Conservation (phyloP, 2,797 vertebrate species). For the Salmo trutta region DNA sequence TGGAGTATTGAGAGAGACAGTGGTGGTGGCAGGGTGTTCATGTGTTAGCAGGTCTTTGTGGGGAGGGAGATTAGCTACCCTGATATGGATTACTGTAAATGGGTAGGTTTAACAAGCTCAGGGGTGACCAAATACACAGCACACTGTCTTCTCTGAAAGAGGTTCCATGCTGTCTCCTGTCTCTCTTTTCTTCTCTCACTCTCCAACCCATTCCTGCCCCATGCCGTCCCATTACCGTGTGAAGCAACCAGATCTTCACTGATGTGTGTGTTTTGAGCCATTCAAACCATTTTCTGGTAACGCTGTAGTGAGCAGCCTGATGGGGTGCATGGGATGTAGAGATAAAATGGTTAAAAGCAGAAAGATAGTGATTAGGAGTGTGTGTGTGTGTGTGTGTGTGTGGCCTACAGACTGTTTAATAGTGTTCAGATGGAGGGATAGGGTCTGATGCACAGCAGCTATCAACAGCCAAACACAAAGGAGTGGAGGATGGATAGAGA, state of each 20-base stretch:
- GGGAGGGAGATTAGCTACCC: not conserved
- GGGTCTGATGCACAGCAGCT: not conserved
- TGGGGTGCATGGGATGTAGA: not conserved
- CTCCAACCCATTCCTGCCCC: not conserved
- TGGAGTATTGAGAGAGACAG: too few relatives aligned
- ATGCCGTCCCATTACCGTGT: not conserved
- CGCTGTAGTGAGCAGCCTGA: conserved; percentile 4
- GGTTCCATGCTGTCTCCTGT: not conserved
- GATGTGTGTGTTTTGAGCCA: not conserved
- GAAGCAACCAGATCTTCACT: not conserved
- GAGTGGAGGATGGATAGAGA: not conserved
- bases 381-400: conserved; percentile 3
- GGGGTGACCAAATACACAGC: not conserved
- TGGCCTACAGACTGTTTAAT: too few relatives aligned
- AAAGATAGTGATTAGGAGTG: not conserved
- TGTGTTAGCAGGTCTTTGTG: not conserved
- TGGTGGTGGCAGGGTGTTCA: not conserved
- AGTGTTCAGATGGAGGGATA: not conserved
- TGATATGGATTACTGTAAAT: not conserved
- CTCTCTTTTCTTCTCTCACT: not conserved
- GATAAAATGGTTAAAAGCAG: not conserved
- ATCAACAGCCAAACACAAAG: not conserved
- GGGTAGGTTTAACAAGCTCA: not conserved
- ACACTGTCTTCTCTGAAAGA: not conserved
- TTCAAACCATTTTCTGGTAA: not conserved